These are phyloP conservation scores for Nomada hirtipes DNA, from an alignment of 2,888 invertebrate species.

Conservation along the genomic window DNA sequence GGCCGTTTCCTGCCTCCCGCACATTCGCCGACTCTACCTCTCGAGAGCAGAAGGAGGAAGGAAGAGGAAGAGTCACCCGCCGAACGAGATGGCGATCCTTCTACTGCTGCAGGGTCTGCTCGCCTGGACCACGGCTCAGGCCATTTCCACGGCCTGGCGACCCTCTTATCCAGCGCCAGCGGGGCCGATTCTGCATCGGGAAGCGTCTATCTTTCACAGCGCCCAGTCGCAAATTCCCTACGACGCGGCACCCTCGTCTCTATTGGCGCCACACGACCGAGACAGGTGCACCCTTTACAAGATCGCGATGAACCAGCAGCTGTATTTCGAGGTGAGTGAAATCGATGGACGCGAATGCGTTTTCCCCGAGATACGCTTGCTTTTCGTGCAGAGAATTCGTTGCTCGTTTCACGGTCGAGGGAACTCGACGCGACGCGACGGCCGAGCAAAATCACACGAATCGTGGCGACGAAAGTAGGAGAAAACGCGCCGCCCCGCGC, in stretches of 20 bases:
- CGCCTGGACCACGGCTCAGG: constrained; percentile 47
- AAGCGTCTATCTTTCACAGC: constrained; percentile 65
- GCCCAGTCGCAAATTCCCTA: constrained; percentile 52
- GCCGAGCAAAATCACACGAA: constrained; percentile 41
- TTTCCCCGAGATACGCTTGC: not conserved
- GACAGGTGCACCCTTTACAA: constrained; percentile 90
- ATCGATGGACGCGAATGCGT: not conserved
- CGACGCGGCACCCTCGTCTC: constrained; percentile 39
- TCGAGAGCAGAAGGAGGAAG: constrained; percentile 21
- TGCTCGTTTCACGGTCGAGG: constrained; percentile 48
- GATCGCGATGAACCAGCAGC: constrained; percentile 88
- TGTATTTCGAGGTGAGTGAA: constrained; percentile 85
- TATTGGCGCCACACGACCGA: constrained; percentile 70
- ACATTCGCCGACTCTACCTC: too few species aligned
- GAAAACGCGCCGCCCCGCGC: constrained; percentile 44
- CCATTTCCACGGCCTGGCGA: constrained; percentile 77
- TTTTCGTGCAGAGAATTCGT: constrained; percentile 32
- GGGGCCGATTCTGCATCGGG: constrained; percentile 76
- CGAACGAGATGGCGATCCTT: constrained; percentile 45
- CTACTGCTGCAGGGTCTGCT: constrained; percentile 54
- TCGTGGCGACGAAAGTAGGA: constrained; percentile 59
- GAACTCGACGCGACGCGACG: not conserved
- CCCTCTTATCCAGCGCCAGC: constrained; percentile 70
- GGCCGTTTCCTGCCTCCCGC: not conserved
- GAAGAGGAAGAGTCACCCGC: constrained; percentile 4